Percentiles rank a stretch among this genome's conserved stretches.
Conservation (phyloP, 2,888 invertebrate genomes). For the Nymphalis urticae region DNA sequence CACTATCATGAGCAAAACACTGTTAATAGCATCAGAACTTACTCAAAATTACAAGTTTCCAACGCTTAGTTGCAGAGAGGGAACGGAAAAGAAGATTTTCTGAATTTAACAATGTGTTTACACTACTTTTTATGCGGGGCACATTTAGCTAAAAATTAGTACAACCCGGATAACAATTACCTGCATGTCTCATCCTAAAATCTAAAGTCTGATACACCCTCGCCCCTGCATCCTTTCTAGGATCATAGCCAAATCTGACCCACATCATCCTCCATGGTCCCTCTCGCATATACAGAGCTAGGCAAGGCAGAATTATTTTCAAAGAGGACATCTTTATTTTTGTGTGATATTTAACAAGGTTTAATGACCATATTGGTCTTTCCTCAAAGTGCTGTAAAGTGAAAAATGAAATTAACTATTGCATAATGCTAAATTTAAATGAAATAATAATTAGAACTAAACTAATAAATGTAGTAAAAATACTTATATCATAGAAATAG, state of each 20-base stretch:
- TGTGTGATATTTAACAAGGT: slow-evolving; percentile 85
- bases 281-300: slow-evolving; percentile 91
- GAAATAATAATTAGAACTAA: neutral
- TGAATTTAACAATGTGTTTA: too few relatives aligned
- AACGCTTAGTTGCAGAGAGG: too few relatives aligned
- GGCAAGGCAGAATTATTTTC: slow-evolving; percentile 89
- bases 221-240: slow-evolving; percentile 88
- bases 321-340: slow-evolving; percentile 83
- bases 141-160: too few relatives aligned
- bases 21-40: too few relatives aligned
- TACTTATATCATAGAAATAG: too few relatives aligned
- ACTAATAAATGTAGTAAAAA: too few relatives aligned
- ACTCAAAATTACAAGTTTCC: too few relatives aligned
- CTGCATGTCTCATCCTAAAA: slow-evolving; percentile 85
- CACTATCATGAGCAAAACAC: too few relatives aligned
- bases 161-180: slow-evolving; percentile 51
- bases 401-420: slow-evolving; percentile 39
- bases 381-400: slow-evolving; percentile 87
- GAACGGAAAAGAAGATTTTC: too few relatives aligned
- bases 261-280: slow-evolving; percentile 97
- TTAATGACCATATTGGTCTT: slow-evolving; percentile 94
- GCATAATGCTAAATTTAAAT: neutral
- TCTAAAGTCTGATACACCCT: slow-evolving; percentile 95
- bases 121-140: too few relatives aligned
- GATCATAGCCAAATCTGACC: slow-evolving; percentile 95